phyloP scores from a whole-genome alignment of 2,888 invertebrate species.

The Salpingus planirostris region DNA sequence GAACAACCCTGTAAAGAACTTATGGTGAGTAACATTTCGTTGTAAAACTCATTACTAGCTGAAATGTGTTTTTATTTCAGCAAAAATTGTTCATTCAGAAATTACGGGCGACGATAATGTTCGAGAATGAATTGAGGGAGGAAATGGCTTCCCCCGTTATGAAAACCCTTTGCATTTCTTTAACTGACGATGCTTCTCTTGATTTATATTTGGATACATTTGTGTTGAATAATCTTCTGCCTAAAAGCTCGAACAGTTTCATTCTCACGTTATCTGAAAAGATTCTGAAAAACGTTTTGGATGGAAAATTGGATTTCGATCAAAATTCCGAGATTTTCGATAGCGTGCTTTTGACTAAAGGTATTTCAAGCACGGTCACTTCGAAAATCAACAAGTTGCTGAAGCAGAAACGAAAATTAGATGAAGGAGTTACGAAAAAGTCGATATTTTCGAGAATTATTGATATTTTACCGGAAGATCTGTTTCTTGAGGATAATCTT shows the following conservation, averaged over 20 bases:
- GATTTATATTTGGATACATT: too few species aligned
- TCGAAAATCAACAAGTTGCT: slow-evolving; percentile 29
- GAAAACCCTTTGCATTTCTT: too few species aligned
- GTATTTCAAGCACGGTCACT: slow-evolving; percentile 22
- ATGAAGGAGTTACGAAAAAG: slow-evolving; percentile 15
- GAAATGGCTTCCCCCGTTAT: slow-evolving; percentile 24
- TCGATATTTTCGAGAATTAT: slow-evolving; percentile 22
- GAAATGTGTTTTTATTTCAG: slow-evolving; percentile 26
- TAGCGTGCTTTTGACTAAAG: slow-evolving; percentile 18
- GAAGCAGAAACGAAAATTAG: slow-evolving; percentile 27
- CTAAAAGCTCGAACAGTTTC: slow-evolving; percentile 4
- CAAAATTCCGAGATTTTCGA: slow-evolving; percentile 13
- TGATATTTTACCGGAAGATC: slow-evolving; percentile 16
- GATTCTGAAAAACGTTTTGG: slow-evolving; percentile 9
- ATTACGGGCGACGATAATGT: slow-evolving; percentile 29
- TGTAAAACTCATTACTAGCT: background rate
- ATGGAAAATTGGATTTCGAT: slow-evolving; percentile 7
- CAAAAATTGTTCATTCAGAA: slow-evolving; percentile 36
- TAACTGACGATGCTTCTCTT: too few species aligned
- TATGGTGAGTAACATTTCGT: slow-evolving; percentile 19
- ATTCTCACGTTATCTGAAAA: background rate
- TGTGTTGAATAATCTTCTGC: too few species aligned
- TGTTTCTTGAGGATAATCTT: slow-evolving; percentile 12
- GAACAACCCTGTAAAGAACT: slow-evolving; percentile 31
- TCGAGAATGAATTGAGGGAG: slow-evolving; percentile 28